A percentile compares a stretch with the other conserved stretches of the same genome.
Evolutionary conservation across 2,888 invertebrate genomes (phyloP).

Genomic region (Brachynemurus nebulosus): DNA sequence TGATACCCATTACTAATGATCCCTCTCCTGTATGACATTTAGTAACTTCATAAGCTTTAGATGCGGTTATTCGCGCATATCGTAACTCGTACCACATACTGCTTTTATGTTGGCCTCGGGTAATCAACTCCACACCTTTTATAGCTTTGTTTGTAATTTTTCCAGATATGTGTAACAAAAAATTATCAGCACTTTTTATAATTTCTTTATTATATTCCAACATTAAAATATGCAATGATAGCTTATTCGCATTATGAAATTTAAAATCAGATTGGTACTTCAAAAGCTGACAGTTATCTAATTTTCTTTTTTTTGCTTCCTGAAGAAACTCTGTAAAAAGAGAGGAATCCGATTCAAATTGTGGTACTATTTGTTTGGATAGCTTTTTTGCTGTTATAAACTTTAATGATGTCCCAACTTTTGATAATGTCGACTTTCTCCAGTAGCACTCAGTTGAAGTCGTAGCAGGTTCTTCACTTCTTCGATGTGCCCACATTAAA

Average conservation of each 20-base stretch:
- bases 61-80: conserved; percentile 10
- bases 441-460: conserved; percentile 12
- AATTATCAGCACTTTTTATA: too few species aligned
- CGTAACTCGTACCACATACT: conserved; percentile 11
- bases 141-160: conserved; percentile 10
- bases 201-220: conserved; percentile 8
- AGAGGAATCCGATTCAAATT: conserved; percentile 13
- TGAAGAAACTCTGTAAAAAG: conserved; percentile 12
- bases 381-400: conserved; percentile 12
- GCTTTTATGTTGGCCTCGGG: conserved; percentile 14
- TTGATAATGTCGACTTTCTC: conserved; percentile 12
- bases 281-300: conserved; percentile 15
- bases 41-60: conserved; percentile 6
- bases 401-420: conserved; percentile 12
- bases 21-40: conserved; percentile 9
- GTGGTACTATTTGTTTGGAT: conserved; percentile 15
- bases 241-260: background rate
- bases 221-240: conserved; percentile 11
- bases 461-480: too few species aligned
- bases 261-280: conserved; percentile 13
- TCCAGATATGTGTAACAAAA: too few species aligned
- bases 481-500: conserved; percentile 15
- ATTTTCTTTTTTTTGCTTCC: conserved; percentile 14
- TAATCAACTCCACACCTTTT: conserved; percentile 12
- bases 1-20: conserved; percentile 3